Base-by-base conservation (phyloP, 2,888 invertebrate species). In the Leptinotarsa tumamoca region DNA sequence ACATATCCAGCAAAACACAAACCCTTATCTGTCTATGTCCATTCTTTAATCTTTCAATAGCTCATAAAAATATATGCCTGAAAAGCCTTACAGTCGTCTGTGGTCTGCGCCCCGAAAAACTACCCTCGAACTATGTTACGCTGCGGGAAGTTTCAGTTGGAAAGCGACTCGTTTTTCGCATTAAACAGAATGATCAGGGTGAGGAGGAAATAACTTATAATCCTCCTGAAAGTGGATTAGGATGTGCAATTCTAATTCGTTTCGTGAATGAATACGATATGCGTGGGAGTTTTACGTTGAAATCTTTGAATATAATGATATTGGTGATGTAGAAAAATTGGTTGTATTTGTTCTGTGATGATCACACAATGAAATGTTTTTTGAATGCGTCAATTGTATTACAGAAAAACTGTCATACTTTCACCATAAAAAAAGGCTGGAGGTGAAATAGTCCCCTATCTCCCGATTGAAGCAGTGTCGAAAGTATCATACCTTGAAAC, bases 31-130 rank as follows among this genome's bases (percentile, higher is more conserved):
- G 77, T 71, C 72, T 72, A 63, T 71, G 74, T 77, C 74, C 74
- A 74, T 77, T 74, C 74, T 69, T 71, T 77, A 74, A 74, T 77
- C 77, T 77, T 77, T 77, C 72, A 74, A 74, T 77, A 77, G 77
- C 74, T 69, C 74, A 77, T 69, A 74, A 73, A 77, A 77, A 74
- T 77, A 74, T 77, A 77, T 77, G 74, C 74, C 71, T 72, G 67
- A 58, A 77, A 77, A 74, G 77, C 74, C 74, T 68, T 72, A 72
- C 67, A 77, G 71, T 73, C 74, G 77, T 72, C 72, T 67, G 71
- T 73, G 77, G 77, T 72, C 72, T 67, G 74, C 77, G 33, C n/a
- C 70, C 50, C 21, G 73, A 76, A 76, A 77, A 77, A 77, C 74
- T 70, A 56, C 56, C 58, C 70, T 17, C 43, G 17, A 58, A 70